Percentiles rank a stretch among this genome's conserved stretches.
phyloP scores from a whole-genome alignment of 2,888 invertebrate species.

The Lasioglossum oenotherae region DNA sequence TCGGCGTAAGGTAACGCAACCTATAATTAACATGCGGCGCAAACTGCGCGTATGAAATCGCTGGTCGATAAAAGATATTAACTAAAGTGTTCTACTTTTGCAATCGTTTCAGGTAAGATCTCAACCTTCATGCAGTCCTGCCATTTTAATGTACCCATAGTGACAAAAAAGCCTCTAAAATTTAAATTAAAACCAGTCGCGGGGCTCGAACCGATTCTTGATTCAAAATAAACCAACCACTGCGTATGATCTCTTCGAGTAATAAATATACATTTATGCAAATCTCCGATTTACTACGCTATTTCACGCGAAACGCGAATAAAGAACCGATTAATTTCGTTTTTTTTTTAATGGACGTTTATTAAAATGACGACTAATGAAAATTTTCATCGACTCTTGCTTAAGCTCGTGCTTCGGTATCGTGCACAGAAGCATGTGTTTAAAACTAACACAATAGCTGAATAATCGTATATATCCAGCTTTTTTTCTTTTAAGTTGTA shows the following conservation, averaged over 20 bases:
- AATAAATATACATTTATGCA: conserved; percentile 1
- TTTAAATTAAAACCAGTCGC: conserved; percentile 15
- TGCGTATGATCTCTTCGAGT: neutral
- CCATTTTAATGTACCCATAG: neutral
- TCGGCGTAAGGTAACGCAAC: conserved; percentile 53
- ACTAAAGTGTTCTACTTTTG: conserved; percentile 35
- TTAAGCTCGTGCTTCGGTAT: neutral
- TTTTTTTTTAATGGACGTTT: neutral
- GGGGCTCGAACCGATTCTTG: neutral
- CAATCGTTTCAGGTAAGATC: conserved; percentile 1
- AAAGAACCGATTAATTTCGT: neutral
- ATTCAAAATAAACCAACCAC: neutral
- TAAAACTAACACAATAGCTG: neutral
- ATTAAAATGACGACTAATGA: neutral
- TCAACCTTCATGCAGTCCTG: neutral
- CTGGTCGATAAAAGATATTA: conserved; percentile 38
- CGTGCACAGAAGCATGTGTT: neutral
- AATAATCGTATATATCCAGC: neutral
- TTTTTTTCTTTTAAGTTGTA: neutral
- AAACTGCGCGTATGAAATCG: conserved; percentile 53
- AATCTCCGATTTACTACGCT: neutral
- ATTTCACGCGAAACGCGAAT: neutral
- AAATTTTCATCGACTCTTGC: neutral
- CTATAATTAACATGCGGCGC: conserved; percentile 67
- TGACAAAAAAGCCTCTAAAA: neutral